These are phyloP conservation scores for Plebejus anna DNA, from an alignment of 2,888 invertebrate species.

Conservation along the genomic window DNA sequence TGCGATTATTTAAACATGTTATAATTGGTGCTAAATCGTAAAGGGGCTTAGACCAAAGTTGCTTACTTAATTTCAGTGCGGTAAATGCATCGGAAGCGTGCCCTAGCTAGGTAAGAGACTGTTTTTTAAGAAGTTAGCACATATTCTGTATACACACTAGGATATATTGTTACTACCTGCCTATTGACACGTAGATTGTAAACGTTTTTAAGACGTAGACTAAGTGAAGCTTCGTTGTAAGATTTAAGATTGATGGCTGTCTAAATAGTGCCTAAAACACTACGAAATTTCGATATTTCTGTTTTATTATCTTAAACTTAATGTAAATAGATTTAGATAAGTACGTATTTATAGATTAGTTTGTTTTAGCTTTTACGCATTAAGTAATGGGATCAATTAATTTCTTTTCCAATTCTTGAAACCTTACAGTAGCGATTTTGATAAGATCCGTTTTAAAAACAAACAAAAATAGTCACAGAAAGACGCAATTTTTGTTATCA, in stretches of 20 bases:
- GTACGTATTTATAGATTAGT: conserved; percentile 26
- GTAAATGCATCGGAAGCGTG: conserved; percentile 17
- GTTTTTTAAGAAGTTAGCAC: conserved; percentile 41
- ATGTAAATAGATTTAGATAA: conserved; percentile 34
- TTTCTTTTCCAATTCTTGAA: conserved; percentile 50
- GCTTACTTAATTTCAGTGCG: neutral
- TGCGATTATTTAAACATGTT: conserved; percentile 7
- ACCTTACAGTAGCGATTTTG: conserved; percentile 31
- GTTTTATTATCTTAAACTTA: conserved; percentile 72
- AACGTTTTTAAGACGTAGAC: conserved; percentile 61
- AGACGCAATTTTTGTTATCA: conserved; percentile 1
- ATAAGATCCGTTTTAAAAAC: conserved; percentile 26
- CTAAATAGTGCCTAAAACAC: conserved; percentile 80
- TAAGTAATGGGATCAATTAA: conserved; percentile 71
- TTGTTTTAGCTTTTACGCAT: conserved; percentile 55
- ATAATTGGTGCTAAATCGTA: conserved; percentile 27
- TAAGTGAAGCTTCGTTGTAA: conserved; percentile 74
- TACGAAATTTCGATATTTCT: conserved; percentile 77
- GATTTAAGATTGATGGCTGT: conserved; percentile 79
- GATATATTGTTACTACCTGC: conserved; percentile 74
- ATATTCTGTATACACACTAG: conserved; percentile 56
- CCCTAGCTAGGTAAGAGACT: conserved; percentile 2
- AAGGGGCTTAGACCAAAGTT: conserved; percentile 14
- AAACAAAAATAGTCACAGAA: neutral
- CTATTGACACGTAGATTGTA: conserved; percentile 76